phyloP scores from a whole-genome alignment of 2,113 vertebrate genomes.

The Pongo abelii region DNA sequence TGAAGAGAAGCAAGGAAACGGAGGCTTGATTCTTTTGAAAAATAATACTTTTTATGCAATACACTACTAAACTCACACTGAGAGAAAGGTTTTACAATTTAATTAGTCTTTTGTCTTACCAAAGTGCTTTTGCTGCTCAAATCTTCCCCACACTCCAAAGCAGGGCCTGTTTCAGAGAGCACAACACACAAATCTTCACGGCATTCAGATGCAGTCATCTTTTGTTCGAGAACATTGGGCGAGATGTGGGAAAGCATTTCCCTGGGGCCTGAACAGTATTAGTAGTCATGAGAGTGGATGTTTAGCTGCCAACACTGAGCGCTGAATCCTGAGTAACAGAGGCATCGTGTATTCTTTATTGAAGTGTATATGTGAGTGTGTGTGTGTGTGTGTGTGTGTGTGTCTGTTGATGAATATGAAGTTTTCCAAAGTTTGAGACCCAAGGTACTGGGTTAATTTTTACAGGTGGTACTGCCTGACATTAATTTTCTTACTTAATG shows the following conservation, averaged over 20 bases:
- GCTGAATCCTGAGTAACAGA: neutral
- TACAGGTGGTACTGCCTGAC: neutral
- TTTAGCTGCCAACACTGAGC: neutral
- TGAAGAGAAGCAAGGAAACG: constrained; percentile 22
- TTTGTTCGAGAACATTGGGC: constrained; percentile 22
- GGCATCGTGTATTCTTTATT: neutral
- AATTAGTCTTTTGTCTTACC: constrained; percentile 64
- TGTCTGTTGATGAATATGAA: neutral
- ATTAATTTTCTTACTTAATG: neutral
- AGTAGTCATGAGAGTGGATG: neutral
- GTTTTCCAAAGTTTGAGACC: neutral
- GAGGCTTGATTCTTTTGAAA: neutral
- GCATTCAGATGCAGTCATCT: constrained; percentile 20
- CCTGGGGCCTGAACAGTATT: neutral
- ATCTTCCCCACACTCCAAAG: neutral
- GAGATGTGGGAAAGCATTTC: neutral
- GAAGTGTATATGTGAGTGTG: neutral
- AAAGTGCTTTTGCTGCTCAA: constrained; percentile 52
- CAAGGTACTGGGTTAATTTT: neutral
- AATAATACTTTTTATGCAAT: neutral
- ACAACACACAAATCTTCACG: neutral
- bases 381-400: rapidly evolving
- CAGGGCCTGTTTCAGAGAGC: neutral
- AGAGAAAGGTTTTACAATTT: constrained; percentile 51
- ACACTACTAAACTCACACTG: neutral